A percentile compares a stretch with the other conserved stretches of the same genome.
Conservation (phyloP, 2,797 vertebrate species). For the Hippocampus kuda region DNA sequence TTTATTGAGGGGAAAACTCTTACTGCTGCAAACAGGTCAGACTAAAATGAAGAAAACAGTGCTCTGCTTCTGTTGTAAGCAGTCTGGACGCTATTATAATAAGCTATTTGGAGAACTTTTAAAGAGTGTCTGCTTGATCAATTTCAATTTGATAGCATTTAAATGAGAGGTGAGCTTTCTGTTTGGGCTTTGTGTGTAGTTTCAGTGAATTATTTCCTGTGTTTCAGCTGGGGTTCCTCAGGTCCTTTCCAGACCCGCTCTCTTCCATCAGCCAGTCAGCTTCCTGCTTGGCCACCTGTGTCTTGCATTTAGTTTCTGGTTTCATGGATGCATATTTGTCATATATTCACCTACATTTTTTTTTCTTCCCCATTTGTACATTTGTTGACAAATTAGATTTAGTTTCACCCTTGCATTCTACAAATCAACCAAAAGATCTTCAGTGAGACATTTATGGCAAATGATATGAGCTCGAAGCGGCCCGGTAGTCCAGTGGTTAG, state of each 20-base stretch:
- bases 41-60: not conserved
- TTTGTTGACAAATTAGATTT: not conserved
- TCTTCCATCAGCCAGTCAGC: not conserved
- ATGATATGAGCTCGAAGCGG: not conserved
- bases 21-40: not conserved
- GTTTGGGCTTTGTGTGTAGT: not conserved
- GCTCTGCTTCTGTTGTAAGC: not conserved
- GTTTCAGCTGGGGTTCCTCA: not conserved
- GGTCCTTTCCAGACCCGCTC: not conserved
- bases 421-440: not conserved
- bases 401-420: not conserved
- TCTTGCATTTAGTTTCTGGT: slow-evolving; percentile 2
- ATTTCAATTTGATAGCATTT: slow-evolving; percentile 1
- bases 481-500: no score
- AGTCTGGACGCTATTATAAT: not conserved
- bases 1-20: slow-evolving; percentile 14
- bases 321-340: not conserved
- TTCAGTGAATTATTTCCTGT: slow-evolving; percentile 2
- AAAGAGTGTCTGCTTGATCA: not conserved
- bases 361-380: not conserved
- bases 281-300: slow-evolving; percentile 1
- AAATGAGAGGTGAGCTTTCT: not conserved
- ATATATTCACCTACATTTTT: not conserved
- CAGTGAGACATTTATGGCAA: not conserved
- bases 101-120: not conserved